phyloP scores from a whole-genome alignment of 2,888 invertebrate species.

The Metopia argyrocephala region DNA sequence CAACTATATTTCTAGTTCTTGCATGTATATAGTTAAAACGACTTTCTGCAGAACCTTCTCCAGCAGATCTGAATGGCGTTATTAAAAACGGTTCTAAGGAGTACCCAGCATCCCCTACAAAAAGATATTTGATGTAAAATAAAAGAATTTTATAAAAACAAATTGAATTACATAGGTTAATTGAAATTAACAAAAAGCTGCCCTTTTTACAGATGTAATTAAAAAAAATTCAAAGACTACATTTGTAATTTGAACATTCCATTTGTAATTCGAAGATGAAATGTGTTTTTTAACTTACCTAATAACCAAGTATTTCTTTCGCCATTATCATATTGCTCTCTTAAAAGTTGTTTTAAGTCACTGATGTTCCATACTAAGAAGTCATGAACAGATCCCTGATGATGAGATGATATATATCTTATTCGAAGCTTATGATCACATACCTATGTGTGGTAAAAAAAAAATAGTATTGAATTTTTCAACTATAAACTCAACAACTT shows the following conservation, averaged over 20 bases:
- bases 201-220: too few relatives aligned
- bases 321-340: not conserved
- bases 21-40: too few relatives aligned
- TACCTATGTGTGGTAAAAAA: not conserved
- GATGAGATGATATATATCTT: constrained; percentile 1
- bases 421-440: constrained; percentile 8
- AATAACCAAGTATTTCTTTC: constrained; percentile 4
- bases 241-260: too few relatives aligned
- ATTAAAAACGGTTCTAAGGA: not conserved
- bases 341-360: not conserved
- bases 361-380: constrained; percentile 2
- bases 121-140: too few relatives aligned
- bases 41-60: too few relatives aligned
- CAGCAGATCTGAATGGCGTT: not conserved
- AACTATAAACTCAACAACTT: not conserved
- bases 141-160: too few relatives aligned
- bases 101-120: constrained; percentile 8
- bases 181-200: too few relatives aligned
- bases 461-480: not conserved
- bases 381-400: too few relatives aligned
- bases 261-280: too few relatives aligned
- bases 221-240: too few relatives aligned
- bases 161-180: too few relatives aligned
- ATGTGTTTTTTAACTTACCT: constrained; percentile 2
- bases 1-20: too few relatives aligned